A percentile compares a stretch with the other conserved stretches of the same genome.
Conservation (phyloP, 2,888 invertebrate genomes). For the Pachycephus smyrnensis region DNA sequence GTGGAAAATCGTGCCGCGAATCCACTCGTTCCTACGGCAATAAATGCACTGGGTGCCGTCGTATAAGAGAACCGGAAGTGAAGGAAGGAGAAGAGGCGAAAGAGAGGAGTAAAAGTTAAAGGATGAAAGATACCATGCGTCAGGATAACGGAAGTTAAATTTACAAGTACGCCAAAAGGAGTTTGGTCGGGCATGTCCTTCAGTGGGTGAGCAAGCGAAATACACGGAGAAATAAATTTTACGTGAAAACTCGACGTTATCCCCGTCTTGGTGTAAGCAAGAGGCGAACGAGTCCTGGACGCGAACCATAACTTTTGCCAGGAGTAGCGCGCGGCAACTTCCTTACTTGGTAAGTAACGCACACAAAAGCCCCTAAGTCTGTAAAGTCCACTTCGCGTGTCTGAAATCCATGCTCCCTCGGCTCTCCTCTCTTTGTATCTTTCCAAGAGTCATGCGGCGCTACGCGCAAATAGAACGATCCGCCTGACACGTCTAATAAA, state of each 20-base stretch:
- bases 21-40: neutral
- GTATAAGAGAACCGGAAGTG: neutral
- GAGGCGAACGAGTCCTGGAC: neutral
- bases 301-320: neutral
- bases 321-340: neutral
- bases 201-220: neutral
- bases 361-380: neutral
- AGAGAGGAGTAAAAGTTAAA: neutral
- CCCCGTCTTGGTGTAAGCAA: neutral
- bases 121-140: neutral
- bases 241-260: neutral
- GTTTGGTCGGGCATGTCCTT: neutral
- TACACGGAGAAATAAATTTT: neutral
- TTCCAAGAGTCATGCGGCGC: neutral
- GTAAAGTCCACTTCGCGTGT: conserved; percentile 1
- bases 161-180: neutral
- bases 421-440: neutral
- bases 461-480: neutral
- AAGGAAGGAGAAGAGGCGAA: too few species aligned
- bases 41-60: neutral
- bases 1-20: neutral
- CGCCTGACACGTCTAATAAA: neutral
- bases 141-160: neutral
- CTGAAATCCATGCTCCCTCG: neutral
- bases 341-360: neutral